A percentile compares a stretch with the other conserved stretches of the same genome.
Evolutionary conservation across 2,113 vertebrate species (phyloP).

Genomic region (Plotosus lineatus): DNA sequence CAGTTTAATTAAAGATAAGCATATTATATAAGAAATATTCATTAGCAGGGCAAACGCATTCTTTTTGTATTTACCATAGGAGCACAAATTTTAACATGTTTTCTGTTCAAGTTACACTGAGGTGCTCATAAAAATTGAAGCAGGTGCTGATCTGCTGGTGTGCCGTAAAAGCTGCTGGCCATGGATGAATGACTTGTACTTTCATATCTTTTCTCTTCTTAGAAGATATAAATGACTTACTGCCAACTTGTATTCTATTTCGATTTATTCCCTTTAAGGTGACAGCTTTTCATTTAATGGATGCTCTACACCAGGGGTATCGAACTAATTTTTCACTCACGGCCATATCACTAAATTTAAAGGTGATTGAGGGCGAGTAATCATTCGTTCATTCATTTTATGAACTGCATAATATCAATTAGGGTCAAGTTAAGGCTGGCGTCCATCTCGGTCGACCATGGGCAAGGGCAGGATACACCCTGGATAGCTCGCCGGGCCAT

Average conservation of each 20-base stretch:
- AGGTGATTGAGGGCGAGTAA: too few species aligned
- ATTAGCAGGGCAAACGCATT: neutral
- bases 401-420: too few species aligned
- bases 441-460: too few species aligned
- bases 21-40: conserved; percentile 7
- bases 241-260: conserved; percentile 22
- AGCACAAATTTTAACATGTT: neutral
- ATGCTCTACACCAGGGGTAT: too few species aligned
- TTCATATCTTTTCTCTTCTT: conserved; percentile 12
- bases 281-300: neutral
- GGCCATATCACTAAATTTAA: too few species aligned
- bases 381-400: too few species aligned
- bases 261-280: conserved; percentile 1
- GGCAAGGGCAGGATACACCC: too few species aligned
- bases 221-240: neutral
- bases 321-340: too few species aligned
- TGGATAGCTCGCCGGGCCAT: too few species aligned
- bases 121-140: neutral
- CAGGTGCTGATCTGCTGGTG: neutral
- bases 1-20: conserved; percentile 27
- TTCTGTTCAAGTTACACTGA: neutral
- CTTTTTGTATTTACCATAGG: neutral
- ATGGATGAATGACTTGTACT: conserved; percentile 23
- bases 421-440: too few species aligned
- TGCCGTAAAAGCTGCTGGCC: conserved; percentile 6